These are phyloP conservation scores for Paguma larvata DNA, from an alignment of 2,797 vertebrate genomes.

Conservation along the genomic window DNA sequence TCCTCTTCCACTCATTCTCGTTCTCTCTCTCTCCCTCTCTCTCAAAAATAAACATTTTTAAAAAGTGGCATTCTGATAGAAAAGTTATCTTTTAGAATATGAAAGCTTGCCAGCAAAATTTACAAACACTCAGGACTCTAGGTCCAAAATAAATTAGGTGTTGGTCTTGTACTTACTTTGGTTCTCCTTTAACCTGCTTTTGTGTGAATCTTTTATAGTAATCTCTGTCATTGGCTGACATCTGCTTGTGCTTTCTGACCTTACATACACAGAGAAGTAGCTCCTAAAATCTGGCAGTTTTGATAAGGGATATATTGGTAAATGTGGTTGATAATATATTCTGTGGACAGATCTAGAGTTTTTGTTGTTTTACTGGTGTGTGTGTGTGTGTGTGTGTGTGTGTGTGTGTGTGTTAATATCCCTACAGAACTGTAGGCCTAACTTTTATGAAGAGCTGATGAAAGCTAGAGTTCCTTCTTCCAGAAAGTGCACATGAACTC, in stretches of 20 bases:
- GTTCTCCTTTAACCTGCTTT: background rate
- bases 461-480: background rate
- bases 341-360: background rate
- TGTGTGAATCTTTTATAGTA: background rate
- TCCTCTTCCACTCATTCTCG: no score
- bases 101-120: background rate
- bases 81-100: background rate
- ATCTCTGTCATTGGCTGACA: background rate
- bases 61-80: background rate
- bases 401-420: background rate
- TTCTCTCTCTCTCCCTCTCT: no score
- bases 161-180: background rate
- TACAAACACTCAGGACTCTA: background rate
- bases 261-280: background rate
- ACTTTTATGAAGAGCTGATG: background rate
- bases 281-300: background rate
- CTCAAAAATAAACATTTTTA: background rate
- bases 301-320: background rate
- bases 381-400: no score
- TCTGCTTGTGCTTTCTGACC: background rate
- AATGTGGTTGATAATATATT: background rate
- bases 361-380: background rate
- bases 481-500: background rate
- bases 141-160: background rate
- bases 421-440: background rate